Base-by-base conservation (phyloP, 1,140 invertebrate genomes). In the Dicyema japonicum region DNA sequence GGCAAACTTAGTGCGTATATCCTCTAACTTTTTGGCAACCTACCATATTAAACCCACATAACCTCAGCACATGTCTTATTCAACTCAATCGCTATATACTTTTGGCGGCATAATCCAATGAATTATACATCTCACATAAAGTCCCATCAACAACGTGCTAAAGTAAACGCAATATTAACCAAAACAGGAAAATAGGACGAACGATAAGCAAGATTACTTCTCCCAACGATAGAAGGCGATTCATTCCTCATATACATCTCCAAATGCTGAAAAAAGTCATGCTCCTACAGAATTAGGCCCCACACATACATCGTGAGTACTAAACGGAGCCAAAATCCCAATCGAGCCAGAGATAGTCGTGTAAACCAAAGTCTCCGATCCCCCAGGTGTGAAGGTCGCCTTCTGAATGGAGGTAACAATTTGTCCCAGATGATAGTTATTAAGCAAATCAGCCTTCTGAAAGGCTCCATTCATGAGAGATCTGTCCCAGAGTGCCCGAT, bases 241-340 rank as follows among this genome's bases (percentile, higher is more conserved):
- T 94, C 82, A 25, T 72, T 74, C 22, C 88, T 57, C 76, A 99
- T 82, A 46, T 97, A 80, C 85, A 97, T 94, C 48, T 99, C 88
- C 27, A 99, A 52, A 57, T 92, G 75, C 48, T 92, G 82, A 54
- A 97, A 94, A 42, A 94, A 92, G 43, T 94, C 82, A 38, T 82
- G 76, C 47, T 94, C 82, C 57, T 59, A 33, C n/a, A n/a, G 6
- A 27, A 6, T 25, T 14, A 8, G 7, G 14, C 9, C 9, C 2
- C 13, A n/a, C 29, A 32, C 38, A 33, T 37, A 59, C 58, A 43
- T 97, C 85, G 40, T 82, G 67, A 16, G 78, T 85, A 0, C 78
- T 82, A 38, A 99, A 94, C 0, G 88, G 80, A 7, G 94, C 71
- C 3, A 97, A 56, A 19, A 88, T 78, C 2, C 85, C 88, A 1